Percentiles rank a stretch among this genome's conserved stretches.
These are phyloP conservation scores for Muschampia plurimacula DNA, from an alignment of 2,888 invertebrate genomes.

Conservation along the genomic window DNA sequence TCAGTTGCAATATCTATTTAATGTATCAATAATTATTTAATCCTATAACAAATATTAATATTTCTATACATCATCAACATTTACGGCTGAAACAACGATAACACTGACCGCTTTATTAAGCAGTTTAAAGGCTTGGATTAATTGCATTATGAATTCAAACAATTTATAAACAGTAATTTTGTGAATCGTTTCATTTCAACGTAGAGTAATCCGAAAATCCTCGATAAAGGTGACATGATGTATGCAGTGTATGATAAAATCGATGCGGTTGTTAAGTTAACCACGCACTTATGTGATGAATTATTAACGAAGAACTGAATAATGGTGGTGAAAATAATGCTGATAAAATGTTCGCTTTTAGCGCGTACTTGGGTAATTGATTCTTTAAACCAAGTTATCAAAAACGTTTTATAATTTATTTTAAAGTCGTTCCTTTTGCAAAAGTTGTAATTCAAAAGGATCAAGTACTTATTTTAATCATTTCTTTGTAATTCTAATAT, in stretches of 20 bases:
- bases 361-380: constrained; percentile 1
- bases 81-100: constrained; percentile 4
- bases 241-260: constrained; percentile 29
- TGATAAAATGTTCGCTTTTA: constrained; percentile 16
- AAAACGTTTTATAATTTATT: no score
- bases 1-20: no score
- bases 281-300: constrained; percentile 23
- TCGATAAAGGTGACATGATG: constrained; percentile 22
- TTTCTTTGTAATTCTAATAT: no score
- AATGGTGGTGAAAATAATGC: constrained; percentile 16
- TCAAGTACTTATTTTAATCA: no score
- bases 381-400: no score
- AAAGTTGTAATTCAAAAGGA: no score
- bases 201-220: constrained; percentile 27
- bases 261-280: constrained; percentile 25
- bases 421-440: no score
- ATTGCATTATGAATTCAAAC: constrained; percentile 30
- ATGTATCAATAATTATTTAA: no score
- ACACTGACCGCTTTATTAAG: constrained; percentile 10
- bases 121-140: constrained; percentile 15
- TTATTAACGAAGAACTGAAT: constrained; percentile 27
- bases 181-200: constrained; percentile 25
- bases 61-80: neutral
- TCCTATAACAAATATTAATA: neutral
- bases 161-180: constrained; percentile 19